Evolutionary conservation across 2,113 vertebrate genomes (phyloP).

Genomic region (Panurus biarmicus): DNA sequence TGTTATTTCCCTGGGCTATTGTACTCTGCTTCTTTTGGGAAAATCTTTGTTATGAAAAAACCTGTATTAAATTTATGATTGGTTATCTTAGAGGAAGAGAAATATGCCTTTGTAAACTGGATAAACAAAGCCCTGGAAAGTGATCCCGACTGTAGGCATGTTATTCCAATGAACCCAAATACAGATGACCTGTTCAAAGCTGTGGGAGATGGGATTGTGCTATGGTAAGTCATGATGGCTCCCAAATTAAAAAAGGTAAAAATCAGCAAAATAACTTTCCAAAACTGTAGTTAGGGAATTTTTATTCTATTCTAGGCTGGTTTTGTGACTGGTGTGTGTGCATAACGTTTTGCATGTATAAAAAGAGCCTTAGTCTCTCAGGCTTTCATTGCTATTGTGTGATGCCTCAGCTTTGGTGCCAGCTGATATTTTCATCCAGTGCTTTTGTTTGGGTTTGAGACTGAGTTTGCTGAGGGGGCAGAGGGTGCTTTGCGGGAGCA

Average conservation of each 20-base stretch:
- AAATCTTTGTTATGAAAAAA: background rate
- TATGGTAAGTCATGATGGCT: constrained; percentile 78
- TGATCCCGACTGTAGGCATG: constrained; percentile 80
- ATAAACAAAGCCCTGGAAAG: constrained; percentile 88
- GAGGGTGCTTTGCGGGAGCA: background rate
- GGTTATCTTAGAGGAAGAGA: constrained; percentile 84
- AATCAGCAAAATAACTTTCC: background rate
- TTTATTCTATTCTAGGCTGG: background rate
- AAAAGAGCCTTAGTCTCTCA: background rate
- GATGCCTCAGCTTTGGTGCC: background rate
- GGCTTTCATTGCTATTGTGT: background rate
- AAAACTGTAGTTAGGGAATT: background rate
- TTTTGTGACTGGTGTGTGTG: background rate
- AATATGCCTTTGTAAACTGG: constrained; percentile 92
- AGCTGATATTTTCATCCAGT: background rate
- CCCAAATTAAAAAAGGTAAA: background rate
- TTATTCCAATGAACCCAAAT: constrained; percentile 87
- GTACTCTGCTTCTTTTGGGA: background rate
- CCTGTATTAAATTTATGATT: background rate
- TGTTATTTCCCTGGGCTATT: background rate
- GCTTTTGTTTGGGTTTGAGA: background rate
- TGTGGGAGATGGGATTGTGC: constrained; percentile 83
- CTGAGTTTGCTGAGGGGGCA: background rate
- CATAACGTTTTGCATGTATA: accelerated
- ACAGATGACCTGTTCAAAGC: constrained; percentile 84